Evolutionary conservation across 2,888 invertebrate species (phyloP).

Genomic region (Papilio protenor): DNA sequence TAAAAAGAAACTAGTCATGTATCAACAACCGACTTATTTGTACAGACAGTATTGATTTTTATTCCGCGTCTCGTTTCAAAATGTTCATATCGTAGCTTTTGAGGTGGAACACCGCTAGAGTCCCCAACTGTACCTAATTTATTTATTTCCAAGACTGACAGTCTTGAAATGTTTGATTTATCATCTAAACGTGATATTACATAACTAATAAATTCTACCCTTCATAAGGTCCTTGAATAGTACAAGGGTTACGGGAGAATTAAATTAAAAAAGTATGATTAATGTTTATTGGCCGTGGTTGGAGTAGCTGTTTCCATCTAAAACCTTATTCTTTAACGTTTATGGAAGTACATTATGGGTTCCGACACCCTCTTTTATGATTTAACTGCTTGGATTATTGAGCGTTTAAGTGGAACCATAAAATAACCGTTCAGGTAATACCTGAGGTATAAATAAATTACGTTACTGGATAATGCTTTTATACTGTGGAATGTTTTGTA

Average conservation of each 20-base stretch:
- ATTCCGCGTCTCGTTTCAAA: no score
- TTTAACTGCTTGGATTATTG: constrained; percentile 78
- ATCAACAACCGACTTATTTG: no score
- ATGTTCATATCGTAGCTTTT: no score
- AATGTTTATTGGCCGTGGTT: constrained; percentile 58
- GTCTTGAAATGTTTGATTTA: not conserved
- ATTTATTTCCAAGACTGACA: not conserved
- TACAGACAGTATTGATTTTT: no score
- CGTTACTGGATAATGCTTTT: constrained; percentile 83
- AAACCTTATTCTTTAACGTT: constrained; percentile 70
- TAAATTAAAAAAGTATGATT: constrained; percentile 62
- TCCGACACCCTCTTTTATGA: constrained; percentile 76
- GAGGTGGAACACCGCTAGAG: no score
- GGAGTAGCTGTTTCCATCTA: constrained; percentile 69
- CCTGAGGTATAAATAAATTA: constrained; percentile 83
- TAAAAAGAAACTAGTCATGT: no score
- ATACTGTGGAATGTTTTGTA: constrained; percentile 79
- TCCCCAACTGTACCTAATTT: no score
- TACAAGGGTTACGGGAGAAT: not conserved
- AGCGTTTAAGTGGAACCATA: constrained; percentile 80
- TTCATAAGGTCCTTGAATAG: not conserved
- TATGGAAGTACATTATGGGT: constrained; percentile 74
- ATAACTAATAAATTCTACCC: constrained; percentile 18
- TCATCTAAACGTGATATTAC: constrained; percentile 5
- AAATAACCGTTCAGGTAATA: constrained; percentile 77